A percentile compares a stretch with the other conserved stretches of the same genome.
phyloP scores from a whole-genome alignment of 2,888 invertebrate species.

The Orthosia gothica region DNA sequence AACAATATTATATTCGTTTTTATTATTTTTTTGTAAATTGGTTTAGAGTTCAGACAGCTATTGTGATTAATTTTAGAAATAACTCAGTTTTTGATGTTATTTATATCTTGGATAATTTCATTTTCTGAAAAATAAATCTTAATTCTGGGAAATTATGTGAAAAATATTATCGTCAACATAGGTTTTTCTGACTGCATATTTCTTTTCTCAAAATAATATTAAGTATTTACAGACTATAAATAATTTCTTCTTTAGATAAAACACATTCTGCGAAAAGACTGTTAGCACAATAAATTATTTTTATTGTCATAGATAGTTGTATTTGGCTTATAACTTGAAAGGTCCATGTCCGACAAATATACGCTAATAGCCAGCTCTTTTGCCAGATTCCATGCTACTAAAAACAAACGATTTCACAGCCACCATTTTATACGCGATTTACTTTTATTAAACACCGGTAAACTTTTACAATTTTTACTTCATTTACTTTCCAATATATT shows the following conservation, averaged over 20 bases:
- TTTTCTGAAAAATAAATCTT: not conserved
- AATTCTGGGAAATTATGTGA: not conserved
- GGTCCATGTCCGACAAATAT: not conserved
- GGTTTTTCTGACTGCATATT: not conserved
- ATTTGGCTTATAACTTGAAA: conserved; percentile 12
- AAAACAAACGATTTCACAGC: not conserved
- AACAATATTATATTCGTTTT: conserved; percentile 17
- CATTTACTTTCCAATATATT: conserved; percentile 36
- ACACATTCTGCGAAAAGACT: not conserved
- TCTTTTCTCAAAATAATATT: not conserved
- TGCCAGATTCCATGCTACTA: not conserved
- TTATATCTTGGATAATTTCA: not conserved
- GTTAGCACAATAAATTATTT: conserved; percentile 7
- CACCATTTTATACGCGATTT: not conserved
- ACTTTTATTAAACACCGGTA: conserved; percentile 4
- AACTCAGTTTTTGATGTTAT: conserved; percentile 15
- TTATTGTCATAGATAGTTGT: not conserved
- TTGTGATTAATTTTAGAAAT: conserved; percentile 32
- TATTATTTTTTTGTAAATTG: conserved; percentile 26
- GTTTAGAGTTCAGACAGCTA: conserved; percentile 15
- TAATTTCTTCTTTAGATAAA: not conserved
- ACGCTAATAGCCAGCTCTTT: conserved; percentile 1
- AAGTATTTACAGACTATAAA: not conserved
- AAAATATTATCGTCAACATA: not conserved
- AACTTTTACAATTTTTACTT: conserved; percentile 3